Conservation (phyloP, 1,140 invertebrate genomes). For the Drosophila parabipectinata region DNA sequence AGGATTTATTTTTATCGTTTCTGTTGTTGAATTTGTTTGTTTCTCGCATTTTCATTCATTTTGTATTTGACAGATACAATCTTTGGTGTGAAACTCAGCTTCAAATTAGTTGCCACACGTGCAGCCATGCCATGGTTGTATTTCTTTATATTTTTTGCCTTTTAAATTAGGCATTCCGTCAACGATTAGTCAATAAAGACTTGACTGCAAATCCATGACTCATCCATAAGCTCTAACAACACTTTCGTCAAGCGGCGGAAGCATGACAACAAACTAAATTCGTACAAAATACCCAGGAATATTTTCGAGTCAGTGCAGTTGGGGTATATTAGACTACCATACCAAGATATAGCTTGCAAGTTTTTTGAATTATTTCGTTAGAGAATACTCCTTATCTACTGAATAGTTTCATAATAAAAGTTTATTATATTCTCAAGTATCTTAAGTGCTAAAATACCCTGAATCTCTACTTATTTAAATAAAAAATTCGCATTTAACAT, state of each 20-base stretch:
- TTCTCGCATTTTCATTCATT: slow-evolving; percentile 20
- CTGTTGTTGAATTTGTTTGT: slow-evolving; percentile 54
- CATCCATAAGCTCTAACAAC: slow-evolving; percentile 30
- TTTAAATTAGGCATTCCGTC: slow-evolving; percentile 43
- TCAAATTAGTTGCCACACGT: slow-evolving; percentile 36
- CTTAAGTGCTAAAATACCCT: background rate
- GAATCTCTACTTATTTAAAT: background rate
- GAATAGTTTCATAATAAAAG: no score
- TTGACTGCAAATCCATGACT: slow-evolving; percentile 29
- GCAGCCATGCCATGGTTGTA: slow-evolving; percentile 12
- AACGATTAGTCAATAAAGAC: slow-evolving; percentile 47
- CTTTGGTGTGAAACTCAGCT: slow-evolving; percentile 25
- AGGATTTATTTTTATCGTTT: slow-evolving; percentile 75
- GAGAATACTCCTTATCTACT: no score
- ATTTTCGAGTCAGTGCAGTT: slow-evolving; percentile 4
- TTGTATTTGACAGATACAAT: slow-evolving; percentile 19
- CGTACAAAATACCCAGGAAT: slow-evolving; percentile 25
- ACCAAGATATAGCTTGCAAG: no score
- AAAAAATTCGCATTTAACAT: slow-evolving; percentile 15
- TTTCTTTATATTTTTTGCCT: slow-evolving; percentile 11
- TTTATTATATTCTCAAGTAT: no score
- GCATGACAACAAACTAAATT: slow-evolving; percentile 51
- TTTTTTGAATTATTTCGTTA: no score
- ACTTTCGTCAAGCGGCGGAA: slow-evolving; percentile 39
- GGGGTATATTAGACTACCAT: slow-evolving; percentile 11